Conservation (phyloP, 1,140 invertebrate genomes). For the Cydia pomonella region DNA sequence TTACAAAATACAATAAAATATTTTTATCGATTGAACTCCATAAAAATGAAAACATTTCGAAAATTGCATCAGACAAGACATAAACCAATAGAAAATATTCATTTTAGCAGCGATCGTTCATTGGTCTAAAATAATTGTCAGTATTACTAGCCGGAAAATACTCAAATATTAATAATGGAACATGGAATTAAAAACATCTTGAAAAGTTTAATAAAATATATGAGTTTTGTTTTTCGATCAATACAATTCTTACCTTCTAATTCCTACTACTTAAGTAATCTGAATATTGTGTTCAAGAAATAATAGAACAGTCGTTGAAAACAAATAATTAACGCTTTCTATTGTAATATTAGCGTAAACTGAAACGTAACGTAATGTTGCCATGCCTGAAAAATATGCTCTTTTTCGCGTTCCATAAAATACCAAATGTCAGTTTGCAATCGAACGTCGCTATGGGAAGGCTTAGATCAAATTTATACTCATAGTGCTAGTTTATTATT, state of each 20-base stretch:
- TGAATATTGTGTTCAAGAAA: background rate
- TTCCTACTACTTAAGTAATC: background rate
- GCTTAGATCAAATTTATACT: conserved; percentile 38
- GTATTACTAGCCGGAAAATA: background rate
- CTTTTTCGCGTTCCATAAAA: background rate
- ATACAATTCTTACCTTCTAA: background rate
- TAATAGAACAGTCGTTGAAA: background rate
- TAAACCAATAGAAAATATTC: background rate
- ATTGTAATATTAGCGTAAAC: background rate
- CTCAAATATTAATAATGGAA: background rate
- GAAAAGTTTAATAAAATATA: background rate
- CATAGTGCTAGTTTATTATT: conserved; percentile 54
- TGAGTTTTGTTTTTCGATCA: background rate
- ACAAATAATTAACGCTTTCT: background rate
- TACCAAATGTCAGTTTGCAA: conserved; percentile 50
- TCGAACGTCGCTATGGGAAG: conserved; percentile 40
- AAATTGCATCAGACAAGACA: conserved; percentile 39
- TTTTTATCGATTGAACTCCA: conserved; percentile 1
- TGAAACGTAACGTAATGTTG: conserved; percentile 12
- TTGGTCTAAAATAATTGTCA: background rate
- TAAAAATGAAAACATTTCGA: conserved; percentile 37
- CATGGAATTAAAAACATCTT: background rate
- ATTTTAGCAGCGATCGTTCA: background rate
- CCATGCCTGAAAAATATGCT: background rate
- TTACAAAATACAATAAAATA: conserved; percentile 14